Evolutionary conservation across 1,140 invertebrate genomes (phyloP).

Genomic region (Bombus superbus): DNA sequence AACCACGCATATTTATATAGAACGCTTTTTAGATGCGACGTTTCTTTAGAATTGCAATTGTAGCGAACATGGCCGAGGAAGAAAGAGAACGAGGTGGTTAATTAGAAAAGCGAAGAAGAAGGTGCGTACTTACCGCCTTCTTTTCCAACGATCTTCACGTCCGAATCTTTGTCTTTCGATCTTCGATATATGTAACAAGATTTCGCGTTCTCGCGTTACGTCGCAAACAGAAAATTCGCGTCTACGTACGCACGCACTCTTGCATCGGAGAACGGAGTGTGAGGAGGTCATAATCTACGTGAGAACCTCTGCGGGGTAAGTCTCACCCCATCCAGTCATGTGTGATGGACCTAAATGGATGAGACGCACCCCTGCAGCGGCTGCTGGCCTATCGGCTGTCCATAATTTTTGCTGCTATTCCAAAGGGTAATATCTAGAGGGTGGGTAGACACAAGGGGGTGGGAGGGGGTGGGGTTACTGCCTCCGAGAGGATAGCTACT

Average conservation of each 20-base stretch:
- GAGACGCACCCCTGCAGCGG: slow-evolving; percentile 80
- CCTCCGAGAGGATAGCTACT: slow-evolving; percentile 62
- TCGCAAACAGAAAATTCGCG: background rate
- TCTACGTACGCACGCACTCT: background rate
- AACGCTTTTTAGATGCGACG: no score
- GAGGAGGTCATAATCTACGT: slow-evolving; percentile 78
- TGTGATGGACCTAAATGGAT: slow-evolving; percentile 84
- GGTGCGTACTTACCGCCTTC: no score
- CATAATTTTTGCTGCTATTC: slow-evolving; percentile 78
- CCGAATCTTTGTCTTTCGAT: background rate
- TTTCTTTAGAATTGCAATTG: no score
- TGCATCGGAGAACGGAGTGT: background rate
- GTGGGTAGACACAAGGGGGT: slow-evolving; percentile 30
- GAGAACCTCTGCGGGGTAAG: slow-evolving; percentile 81
- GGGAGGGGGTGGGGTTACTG: background rate
- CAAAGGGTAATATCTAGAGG: slow-evolving; percentile 74
- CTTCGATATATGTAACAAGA: no score
- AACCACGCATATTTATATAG: no score
- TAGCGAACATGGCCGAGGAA: no score
- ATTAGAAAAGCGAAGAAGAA: no score
- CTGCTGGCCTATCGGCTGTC: slow-evolving; percentile 72
- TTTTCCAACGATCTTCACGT: no score
- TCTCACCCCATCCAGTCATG: slow-evolving; percentile 83
- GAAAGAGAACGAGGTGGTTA: no score
- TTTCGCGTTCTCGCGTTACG: background rate